Base-by-base conservation (phyloP, 1,140 invertebrate species). In the Nixonia krombeini region DNA sequence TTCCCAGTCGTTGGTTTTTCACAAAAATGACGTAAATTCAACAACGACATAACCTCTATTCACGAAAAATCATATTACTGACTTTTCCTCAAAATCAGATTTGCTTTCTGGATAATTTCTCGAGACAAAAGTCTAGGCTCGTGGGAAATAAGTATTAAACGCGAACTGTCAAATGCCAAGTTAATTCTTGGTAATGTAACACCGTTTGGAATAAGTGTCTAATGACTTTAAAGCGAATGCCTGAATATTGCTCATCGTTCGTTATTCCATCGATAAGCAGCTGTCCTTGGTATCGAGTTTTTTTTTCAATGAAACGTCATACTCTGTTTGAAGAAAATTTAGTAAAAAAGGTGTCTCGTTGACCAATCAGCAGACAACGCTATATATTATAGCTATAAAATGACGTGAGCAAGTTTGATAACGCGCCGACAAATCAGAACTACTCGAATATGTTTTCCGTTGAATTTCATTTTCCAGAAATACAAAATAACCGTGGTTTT, bases 231-330 rank as follows among this genome's bases (percentile, higher is more conserved):
- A 21, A 21, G 21, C 21, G n/a, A n/a, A n/a, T 21, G 21, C 6
- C 58, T 64, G 59, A 70, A 70, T 70, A 70, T 65, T 70, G 67
- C 52, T 70, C 67, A 65, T 70, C 67, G 61, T 55, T 35, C 51
- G 61, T 64, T 70, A 70, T 65, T 70, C 52, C 35, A 61, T 61
- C 61, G 67, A 70, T 70, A 70, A 70, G 61, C 56, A 21, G 56
- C 55, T 53, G 67, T 65, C 67, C 67, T 70, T 70, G 67, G 56
- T 13, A 44, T 21, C 12, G 16, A 33, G 28, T 65, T 65, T 61
- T 45, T 64, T 64, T 61, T 61, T 53, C 26, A 47, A 52, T 53
- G 56, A 29, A 70, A 58, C 61, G 57, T 70, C 61, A 58, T 42
- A 53, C 64, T 65, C 47, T 38, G 68, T 66, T 62, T 66, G 29